Evolutionary conservation across 2,797 vertebrate species (phyloP), one percentile per base, ranked within the genome.

Genomic region (Sebastolobus altivelis): DNA sequence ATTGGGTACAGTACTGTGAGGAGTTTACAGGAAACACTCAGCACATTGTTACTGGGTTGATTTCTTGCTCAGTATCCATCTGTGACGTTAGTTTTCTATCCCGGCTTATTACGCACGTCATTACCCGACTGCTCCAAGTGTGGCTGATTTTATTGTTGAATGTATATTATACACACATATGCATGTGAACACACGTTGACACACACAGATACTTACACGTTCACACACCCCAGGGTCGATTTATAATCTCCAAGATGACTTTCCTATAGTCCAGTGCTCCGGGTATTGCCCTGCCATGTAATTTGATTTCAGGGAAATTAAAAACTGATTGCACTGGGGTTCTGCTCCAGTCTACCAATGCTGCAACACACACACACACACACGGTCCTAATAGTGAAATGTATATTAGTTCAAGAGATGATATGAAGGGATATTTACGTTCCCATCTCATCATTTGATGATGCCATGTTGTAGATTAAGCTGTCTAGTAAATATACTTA

Each of bases 251-350:
- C 65, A 65, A 80, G 78, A 87, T 68, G 90, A 87, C 84, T 87
- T 80, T 87, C 66, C 68, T 60, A 88, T 72, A 87, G 89, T 90
- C 89, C 88, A 84, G 77, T 78, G 89, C 75, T 85, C 83, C 14
- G 56, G 87, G 91, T 91, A 91, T 83, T 92, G 85, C 80, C 81
- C 89, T 68, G 84, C 83, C 73, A 76, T 92, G 92, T 92, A 87
- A 94, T 91, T 93, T 87, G 80, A 91, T 94, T 92, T 91, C 78
- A 89, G 82, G 87, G 84, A 92, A 93, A 92, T 90, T 92, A 92
- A 92, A 93, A 91, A 90, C 80, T 87, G 84, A 91, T 91, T 91
- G 83, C 75, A 86, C 67, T 83, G 84, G 86, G 82, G 78, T 86
- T 93, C 79, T 77, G 81, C 88, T 86, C 61, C 67, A 74, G 63